Base-by-base conservation (phyloP, 2,113 vertebrate species). In the Tachuris rubrigastra region DNA sequence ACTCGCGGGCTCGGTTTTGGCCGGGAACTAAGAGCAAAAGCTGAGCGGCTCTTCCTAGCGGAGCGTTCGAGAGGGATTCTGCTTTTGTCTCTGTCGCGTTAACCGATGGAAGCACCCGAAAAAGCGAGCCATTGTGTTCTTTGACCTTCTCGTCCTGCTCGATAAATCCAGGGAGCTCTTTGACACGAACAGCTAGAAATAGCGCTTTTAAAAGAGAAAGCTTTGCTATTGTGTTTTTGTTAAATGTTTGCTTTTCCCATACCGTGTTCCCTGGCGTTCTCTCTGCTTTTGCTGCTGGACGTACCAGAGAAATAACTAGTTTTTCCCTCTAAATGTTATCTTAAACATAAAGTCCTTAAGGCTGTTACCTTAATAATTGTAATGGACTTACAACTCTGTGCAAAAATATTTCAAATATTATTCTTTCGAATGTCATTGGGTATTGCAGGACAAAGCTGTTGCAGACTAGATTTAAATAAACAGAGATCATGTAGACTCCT, bases 121-220 rank as follows among this genome's bases (percentile, higher is more conserved):
- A 82, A 49, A 65, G 27, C 67, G 1, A 50, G 52, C 78, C 30
- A 12, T 95, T 91, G 77, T 96, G 84, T 81, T 49, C 75, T 60
- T 53, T 87, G 94, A 93, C 93, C 95, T 95, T 87, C 69, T 59
- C 10, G 10, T 83, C 17, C 56, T 47, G 74, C 60, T 83, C 72
- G 4, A 5, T 81, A 47, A 75, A 92, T 89, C 63, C 21, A 5
- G 77, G 85, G 76, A 79, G 12, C 47, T 85, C 91, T 86, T 35
- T 73, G 76, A 81, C 62, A 12, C 4, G 71, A 84, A 5, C 8
- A 9, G 68, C 73, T 55, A 59, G 90, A 52, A 93, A 89, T 3
- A 20, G 21, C 12, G 91, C 49, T 66, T 84, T 74, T 53, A 44
- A 3, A 46, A 41, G 62, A 44, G 41, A 56, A 82, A 49, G 68